These are phyloP conservation scores for Hydrozoanthus tunicans DNA, from an alignment of 64 coral and sea anemone species.

Conservation along the genomic window DNA sequence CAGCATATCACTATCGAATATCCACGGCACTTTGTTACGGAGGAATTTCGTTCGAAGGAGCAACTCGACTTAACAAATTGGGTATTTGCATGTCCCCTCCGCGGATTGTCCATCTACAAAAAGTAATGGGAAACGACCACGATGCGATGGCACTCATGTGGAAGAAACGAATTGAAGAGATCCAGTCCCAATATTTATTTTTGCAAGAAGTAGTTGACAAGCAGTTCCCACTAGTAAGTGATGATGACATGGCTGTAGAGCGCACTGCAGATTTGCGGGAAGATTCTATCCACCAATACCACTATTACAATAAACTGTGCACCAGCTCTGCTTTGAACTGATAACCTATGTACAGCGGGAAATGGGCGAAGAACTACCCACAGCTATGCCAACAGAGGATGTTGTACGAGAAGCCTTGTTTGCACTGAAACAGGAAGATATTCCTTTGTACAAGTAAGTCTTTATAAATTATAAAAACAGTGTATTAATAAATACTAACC, in stretches of 20 bases:
- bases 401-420: not conserved
- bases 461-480: not conserved
- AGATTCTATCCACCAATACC: not conserved
- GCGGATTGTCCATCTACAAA: conserved; percentile 29
- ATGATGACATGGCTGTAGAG: conserved; percentile 39
- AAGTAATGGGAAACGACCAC: conserved; percentile 50
- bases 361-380: not conserved
- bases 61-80: conserved; percentile 41
- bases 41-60: conserved; percentile 42
- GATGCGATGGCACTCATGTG: conserved; percentile 54
- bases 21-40: conserved; percentile 68
- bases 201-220: conserved; percentile 49
- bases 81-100: conserved; percentile 65
- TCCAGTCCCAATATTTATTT: conserved; percentile 16
- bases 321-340: not conserved
- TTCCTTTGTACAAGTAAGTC: not conserved
- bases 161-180: conserved; percentile 64
- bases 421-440: not conserved
- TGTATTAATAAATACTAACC: too few species aligned
- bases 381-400: not conserved
- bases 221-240: not conserved
- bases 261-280: not conserved
- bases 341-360: not conserved
- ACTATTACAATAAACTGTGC: conserved; percentile 4
- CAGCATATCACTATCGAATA: conserved; percentile 34